Conservation (phyloP, 2,797 vertebrate genomes). For the Channa striata region DNA sequence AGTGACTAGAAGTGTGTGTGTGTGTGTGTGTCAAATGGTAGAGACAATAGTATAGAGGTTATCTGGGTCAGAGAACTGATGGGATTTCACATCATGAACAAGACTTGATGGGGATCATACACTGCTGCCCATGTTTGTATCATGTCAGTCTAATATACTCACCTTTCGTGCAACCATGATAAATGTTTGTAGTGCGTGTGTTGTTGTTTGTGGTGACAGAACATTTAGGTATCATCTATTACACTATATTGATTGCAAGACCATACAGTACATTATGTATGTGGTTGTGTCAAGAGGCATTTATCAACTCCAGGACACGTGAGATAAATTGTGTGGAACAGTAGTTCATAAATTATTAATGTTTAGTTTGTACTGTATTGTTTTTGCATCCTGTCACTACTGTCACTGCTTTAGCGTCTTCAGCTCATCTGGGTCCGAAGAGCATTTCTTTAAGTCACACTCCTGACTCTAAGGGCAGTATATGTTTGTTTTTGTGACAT, state of each 20-base stretch:
- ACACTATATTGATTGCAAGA: slow-evolving; percentile 25
- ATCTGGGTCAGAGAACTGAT: slow-evolving; percentile 51
- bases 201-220: slow-evolving; percentile 12
- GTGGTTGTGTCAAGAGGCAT: not conserved
- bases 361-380: slow-evolving; percentile 27
- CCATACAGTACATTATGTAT: not conserved
- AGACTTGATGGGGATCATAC: slow-evolving; percentile 37
- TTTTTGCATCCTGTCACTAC: slow-evolving; percentile 40
- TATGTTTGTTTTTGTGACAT: slow-evolving; percentile 31
- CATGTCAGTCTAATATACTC: too few relatives aligned
- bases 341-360: slow-evolving; percentile 18
- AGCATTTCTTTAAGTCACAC: slow-evolving; percentile 88
- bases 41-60: slow-evolving; percentile 7
- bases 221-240: slow-evolving; percentile 1
- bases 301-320: slow-evolving; percentile 6
- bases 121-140: slow-evolving; percentile 30
- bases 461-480: slow-evolving; percentile 84
- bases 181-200: slow-evolving; percentile 15
- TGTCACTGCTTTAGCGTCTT: too few relatives aligned
- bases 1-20: not conserved
- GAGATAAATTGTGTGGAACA: not conserved
- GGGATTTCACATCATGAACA: slow-evolving; percentile 39
- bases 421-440: slow-evolving; percentile 85
- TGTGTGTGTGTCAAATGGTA: not conserved
- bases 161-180: not conserved